These are phyloP conservation scores for Eospalax fontanierii DNA, from an alignment of 2,797 vertebrate genomes.

Conservation along the genomic window DNA sequence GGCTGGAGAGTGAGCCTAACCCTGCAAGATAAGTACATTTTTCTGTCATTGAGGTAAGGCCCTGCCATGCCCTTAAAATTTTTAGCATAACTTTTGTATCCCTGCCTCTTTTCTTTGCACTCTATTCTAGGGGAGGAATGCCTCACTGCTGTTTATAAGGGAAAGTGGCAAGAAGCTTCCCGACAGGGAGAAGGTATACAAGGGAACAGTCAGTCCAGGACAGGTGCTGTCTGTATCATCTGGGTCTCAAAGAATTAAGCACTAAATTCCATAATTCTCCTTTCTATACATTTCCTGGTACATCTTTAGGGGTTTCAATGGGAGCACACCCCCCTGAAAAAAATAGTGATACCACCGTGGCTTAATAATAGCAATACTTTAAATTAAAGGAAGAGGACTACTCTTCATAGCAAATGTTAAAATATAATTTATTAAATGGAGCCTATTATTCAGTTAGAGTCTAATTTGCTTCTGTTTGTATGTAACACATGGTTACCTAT, in stretches of 20 bases:
- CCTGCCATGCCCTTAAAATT: neutral
- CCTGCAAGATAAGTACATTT: too few relatives aligned
- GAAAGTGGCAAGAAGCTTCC: neutral
- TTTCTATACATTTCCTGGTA: neutral
- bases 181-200: too few relatives aligned
- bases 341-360: rapidly evolving
- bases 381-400: neutral
- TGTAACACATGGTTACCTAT: neutral
- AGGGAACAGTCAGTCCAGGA: neutral
- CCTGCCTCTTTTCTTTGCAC: neutral
- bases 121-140: neutral
- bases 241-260: neutral
- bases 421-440: neutral
- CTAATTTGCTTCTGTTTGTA: neutral
- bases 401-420: neutral
- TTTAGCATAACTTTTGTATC: neutral
- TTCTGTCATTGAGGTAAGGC: rapidly evolving
- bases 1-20: neutral
- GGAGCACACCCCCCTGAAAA: neutral
- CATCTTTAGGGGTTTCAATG: neutral
- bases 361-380: neutral
- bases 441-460: neutral
- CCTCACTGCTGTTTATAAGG: neutral
- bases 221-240: neutral
- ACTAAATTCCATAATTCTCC: neutral